phyloP scores from a whole-genome alignment of 2,113 vertebrate species.

The Pluvianellus socialis region DNA sequence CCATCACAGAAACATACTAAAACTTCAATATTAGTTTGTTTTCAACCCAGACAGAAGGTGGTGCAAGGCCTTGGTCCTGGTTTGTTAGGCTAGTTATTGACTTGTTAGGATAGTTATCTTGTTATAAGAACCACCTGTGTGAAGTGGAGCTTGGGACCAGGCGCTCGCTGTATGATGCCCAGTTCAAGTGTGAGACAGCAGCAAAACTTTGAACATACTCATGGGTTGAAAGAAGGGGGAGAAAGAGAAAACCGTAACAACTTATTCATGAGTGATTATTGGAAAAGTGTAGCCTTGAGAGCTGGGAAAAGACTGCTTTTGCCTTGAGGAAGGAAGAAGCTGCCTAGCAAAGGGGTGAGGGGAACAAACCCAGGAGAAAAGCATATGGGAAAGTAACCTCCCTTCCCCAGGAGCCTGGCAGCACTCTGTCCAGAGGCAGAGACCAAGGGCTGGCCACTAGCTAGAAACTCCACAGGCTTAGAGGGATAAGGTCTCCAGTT shows the following conservation, averaged over 20 bases:
- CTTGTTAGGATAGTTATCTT: not conserved
- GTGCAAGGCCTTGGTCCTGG: not conserved
- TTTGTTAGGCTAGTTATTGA: not conserved
- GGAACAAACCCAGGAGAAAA: not conserved
- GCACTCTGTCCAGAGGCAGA: not conserved
- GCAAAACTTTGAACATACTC: not conserved
- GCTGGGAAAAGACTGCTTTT: not conserved
- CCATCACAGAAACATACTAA: not conserved
- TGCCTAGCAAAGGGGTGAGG: not conserved
- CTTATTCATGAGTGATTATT: not conserved
- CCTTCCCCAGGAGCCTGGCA: too few species aligned
- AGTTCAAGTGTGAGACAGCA: not conserved
- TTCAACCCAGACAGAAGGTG: not conserved
- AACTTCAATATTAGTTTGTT: not conserved
- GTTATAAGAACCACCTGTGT: not conserved
- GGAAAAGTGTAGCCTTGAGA: not conserved
- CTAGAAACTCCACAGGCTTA: not conserved
- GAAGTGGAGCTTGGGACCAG: not conserved
- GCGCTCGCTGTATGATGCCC: not conserved
- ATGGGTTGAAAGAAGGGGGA: not conserved
- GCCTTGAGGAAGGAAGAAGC: not conserved
- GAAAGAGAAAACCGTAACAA: not conserved
- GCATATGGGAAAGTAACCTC: not conserved
- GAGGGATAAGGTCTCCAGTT: not conserved
- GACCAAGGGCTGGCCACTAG: not conserved